These are phyloP conservation scores for Tetramorium alpestre DNA, from an alignment of 1,140 invertebrate genomes.

Conservation along the genomic window DNA sequence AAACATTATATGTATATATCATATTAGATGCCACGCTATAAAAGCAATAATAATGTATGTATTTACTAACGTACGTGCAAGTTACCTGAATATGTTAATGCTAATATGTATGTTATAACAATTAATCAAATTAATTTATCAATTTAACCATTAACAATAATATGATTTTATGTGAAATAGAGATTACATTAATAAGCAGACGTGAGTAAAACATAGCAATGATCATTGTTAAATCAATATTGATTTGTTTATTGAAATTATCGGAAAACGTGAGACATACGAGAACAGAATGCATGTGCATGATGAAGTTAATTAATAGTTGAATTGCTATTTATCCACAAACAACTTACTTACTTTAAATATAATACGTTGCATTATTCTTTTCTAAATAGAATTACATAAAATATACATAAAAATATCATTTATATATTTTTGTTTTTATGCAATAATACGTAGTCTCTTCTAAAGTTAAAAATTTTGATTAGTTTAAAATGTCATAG, in stretches of 20 bases:
- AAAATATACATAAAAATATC: neutral
- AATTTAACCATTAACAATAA: neutral
- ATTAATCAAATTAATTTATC: slow-evolving; percentile 11
- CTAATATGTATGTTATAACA: neutral
- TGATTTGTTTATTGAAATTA: neutral
- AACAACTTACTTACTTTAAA: neutral
- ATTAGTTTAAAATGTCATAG: neutral
- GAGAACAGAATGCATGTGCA: neutral
- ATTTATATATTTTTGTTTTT: neutral
- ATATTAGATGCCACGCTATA: neutral
- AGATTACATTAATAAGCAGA: neutral
- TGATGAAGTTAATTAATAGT: slow-evolving; percentile 6
- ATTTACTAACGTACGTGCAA: too few relatives aligned
- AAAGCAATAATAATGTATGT: neutral
- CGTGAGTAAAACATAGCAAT: neutral
- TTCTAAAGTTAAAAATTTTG: neutral
- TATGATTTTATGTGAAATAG: neutral
- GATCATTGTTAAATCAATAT: neutral
- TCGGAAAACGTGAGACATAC: neutral
- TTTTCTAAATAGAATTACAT: neutral
- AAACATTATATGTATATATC: neutral
- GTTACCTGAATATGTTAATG: neutral
- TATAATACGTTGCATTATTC: neutral
- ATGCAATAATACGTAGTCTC: neutral
- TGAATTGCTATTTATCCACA: neutral